phyloP scores from a whole-genome alignment of 1,140 invertebrate genomes.

The Prorops nasuta region DNA sequence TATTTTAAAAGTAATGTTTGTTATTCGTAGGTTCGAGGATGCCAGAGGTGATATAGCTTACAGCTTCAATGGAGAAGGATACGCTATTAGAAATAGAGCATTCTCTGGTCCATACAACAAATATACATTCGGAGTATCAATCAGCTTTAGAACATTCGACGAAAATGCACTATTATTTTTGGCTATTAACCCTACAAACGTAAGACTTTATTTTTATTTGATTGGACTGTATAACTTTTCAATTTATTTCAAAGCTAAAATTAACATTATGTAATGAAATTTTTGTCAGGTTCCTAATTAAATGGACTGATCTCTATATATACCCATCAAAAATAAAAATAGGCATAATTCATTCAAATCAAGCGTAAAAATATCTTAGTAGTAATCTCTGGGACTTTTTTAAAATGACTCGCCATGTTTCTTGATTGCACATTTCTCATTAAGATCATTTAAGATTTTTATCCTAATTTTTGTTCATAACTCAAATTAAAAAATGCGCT shows the following conservation, averaged over 20 bases:
- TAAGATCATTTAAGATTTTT: too few species aligned
- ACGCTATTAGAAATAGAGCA: slow-evolving; percentile 67
- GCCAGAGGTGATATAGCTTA: slow-evolving; percentile 57
- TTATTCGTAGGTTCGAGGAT: slow-evolving; percentile 58
- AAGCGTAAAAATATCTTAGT: too few species aligned
- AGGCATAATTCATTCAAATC: too few species aligned
- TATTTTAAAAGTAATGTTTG: slow-evolving; percentile 15
- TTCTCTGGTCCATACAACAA: slow-evolving; percentile 66
- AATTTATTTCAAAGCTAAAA: too few species aligned
- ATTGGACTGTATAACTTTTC: not conserved
- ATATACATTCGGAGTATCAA: slow-evolving; percentile 72
- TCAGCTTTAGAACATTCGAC: slow-evolving; percentile 84
- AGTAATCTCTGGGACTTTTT: too few species aligned
- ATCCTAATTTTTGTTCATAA: too few species aligned
- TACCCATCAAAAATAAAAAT: slow-evolving; percentile 13
- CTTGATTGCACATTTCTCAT: too few species aligned
- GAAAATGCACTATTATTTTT: slow-evolving; percentile 86
- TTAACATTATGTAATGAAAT: too few species aligned
- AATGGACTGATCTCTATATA: too few species aligned
- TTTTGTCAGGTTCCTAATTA: too few species aligned
- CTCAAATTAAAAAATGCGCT: slow-evolving; percentile 3
- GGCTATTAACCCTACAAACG: slow-evolving; percentile 69
- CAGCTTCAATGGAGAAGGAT: slow-evolving; percentile 77
- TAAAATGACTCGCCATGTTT: too few species aligned
- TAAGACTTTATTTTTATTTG: slow-evolving; percentile 35